Evolutionary conservation across 2,888 invertebrate species (phyloP).

Genomic region (Nipponacmea schrenckii): DNA sequence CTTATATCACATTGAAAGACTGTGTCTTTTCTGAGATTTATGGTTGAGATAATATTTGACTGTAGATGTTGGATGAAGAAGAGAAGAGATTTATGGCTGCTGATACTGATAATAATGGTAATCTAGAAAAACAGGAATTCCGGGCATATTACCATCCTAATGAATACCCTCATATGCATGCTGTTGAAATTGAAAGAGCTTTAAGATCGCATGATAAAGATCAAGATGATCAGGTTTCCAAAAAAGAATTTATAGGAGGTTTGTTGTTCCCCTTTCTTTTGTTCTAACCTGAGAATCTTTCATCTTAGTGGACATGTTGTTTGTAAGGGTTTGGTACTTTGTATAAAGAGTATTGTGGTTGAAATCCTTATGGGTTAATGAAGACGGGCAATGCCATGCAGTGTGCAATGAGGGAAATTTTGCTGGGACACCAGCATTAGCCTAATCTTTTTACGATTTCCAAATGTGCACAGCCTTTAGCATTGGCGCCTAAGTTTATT

Average conservation of each 20-base stretch:
- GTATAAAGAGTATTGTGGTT: too few species aligned
- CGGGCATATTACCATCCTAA: conserved; percentile 92
- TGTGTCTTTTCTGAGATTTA: too few species aligned
- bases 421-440: too few species aligned
- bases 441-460: too few species aligned
- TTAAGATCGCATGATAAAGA: conserved; percentile 87
- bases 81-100: conserved; percentile 86
- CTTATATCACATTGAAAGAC: too few species aligned
- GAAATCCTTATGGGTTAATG: too few species aligned
- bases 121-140: conserved; percentile 82
- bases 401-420: too few species aligned
- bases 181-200: conserved; percentile 70
- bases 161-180: conserved; percentile 86
- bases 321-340: too few species aligned
- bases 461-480: too few species aligned
- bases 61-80: conserved; percentile 76
- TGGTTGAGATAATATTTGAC: neutral
- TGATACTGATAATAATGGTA: conserved; percentile 84
- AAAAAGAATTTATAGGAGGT: conserved; percentile 77
- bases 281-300: neutral
- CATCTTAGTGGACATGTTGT: neutral
- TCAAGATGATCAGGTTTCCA: conserved; percentile 84
- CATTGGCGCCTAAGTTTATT: too few species aligned
- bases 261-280: conserved; percentile 16
- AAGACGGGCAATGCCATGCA: too few species aligned